Percentiles rank a stretch among this genome's conserved stretches.
phyloP scores from a whole-genome alignment of 2,888 invertebrate species.

The Diaphora mendica region DNA sequence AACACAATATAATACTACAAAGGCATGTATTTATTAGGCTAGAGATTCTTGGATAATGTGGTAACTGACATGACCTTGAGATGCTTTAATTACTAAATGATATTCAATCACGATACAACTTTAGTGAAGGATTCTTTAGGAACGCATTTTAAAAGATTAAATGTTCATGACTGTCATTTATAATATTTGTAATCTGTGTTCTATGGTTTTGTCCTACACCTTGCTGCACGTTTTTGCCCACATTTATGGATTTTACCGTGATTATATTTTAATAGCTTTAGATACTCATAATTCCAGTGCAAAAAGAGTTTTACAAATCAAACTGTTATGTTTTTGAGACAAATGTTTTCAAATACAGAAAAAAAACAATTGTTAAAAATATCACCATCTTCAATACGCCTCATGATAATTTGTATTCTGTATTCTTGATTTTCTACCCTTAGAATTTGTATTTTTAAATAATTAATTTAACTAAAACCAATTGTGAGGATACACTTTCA shows the following conservation, averaged over 20 bases:
- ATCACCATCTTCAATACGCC: too few relatives aligned
- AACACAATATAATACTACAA: neutral
- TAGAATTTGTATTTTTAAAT: too few relatives aligned
- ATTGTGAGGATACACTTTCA: too few relatives aligned
- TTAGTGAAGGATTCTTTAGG: neutral
- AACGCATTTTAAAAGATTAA: neutral
- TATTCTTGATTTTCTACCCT: too few relatives aligned
- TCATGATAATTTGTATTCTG: too few relatives aligned
- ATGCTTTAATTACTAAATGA: neutral
- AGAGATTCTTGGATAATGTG: neutral
- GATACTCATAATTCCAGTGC: too few relatives aligned
- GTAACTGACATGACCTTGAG: neutral
- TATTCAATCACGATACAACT: neutral
- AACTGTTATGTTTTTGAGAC: too few relatives aligned
- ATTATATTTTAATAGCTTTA: too few relatives aligned
- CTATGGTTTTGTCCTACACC: neutral
- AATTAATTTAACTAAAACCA: too few relatives aligned
- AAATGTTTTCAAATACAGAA: too few relatives aligned
- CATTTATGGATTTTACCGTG: neutral
- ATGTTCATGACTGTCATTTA: neutral
- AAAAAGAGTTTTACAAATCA: too few relatives aligned
- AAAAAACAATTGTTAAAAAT: too few relatives aligned
- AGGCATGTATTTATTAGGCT: neutral
- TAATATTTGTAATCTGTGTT: neutral
- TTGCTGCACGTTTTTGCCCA: neutral